Conservation (phyloP, 2,888 invertebrate genomes). For the Andrena bucephala region DNA sequence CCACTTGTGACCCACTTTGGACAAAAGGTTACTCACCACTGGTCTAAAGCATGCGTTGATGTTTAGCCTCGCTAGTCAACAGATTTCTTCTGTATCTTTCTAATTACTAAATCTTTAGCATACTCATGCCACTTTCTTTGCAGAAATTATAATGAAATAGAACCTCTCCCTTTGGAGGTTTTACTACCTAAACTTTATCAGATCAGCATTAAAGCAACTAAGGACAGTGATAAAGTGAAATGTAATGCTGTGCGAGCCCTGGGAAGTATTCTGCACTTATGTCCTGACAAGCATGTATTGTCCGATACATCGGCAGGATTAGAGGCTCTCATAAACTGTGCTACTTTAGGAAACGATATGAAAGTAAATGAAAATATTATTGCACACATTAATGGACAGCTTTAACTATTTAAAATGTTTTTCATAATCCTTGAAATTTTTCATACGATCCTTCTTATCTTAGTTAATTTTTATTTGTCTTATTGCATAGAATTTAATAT, state of each 20-base stretch:
- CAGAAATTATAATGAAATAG: constrained; percentile 87
- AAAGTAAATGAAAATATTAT: constrained; percentile 86
- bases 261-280: constrained; percentile 91
- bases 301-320: constrained; percentile 88
- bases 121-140: constrained; percentile 51
- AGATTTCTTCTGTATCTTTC: background rate
- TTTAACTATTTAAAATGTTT: background rate
- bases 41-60: background rate
- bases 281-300: constrained; percentile 85
- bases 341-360: constrained; percentile 90
- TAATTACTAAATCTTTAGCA: background rate
- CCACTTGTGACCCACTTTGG: too few species aligned
- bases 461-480: background rate
- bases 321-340: constrained; percentile 89
- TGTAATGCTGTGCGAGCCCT: constrained; percentile 93
- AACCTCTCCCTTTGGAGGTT: constrained; percentile 88
- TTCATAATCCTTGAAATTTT: background rate
- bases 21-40: too few species aligned
- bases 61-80: too few species aligned
- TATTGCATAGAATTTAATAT: constrained; percentile 14
- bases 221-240: constrained; percentile 93
- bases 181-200: constrained; percentile 90
- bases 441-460: background rate
- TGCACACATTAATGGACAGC: background rate
- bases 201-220: constrained; percentile 88